Conservation (phyloP, 2,797 vertebrate species). For the Limnodromus scolopaceus region DNA sequence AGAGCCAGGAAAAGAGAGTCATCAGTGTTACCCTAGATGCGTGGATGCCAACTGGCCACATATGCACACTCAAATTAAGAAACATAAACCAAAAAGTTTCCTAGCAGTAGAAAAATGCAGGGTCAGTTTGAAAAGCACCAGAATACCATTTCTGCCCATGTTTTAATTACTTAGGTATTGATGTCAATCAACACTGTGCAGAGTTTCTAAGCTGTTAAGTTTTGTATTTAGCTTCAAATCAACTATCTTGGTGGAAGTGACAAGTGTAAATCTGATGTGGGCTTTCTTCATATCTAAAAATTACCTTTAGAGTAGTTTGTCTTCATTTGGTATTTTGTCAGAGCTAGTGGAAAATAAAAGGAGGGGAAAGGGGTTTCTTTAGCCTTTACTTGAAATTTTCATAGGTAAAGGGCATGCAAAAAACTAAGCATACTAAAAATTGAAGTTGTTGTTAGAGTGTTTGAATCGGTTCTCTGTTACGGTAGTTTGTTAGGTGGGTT, state of each 20-base stretch:
- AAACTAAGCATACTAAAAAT: not conserved
- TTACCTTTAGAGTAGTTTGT: not conserved
- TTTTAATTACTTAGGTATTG: not conserved
- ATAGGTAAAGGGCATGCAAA: not conserved
- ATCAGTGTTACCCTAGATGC: rapidly evolving
- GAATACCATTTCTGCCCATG: not conserved
- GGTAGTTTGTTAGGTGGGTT: not conserved
- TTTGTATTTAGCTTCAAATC: slow-evolving; percentile 7
- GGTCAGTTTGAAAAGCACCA: not conserved
- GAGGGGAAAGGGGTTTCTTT: not conserved
- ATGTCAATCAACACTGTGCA: not conserved
- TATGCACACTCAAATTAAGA: not conserved
- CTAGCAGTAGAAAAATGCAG: not conserved
- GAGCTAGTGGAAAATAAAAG: not conserved
- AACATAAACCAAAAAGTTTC: not conserved
- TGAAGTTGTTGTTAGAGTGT: not conserved
- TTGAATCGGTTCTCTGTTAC: not conserved
- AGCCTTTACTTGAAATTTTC: not conserved
- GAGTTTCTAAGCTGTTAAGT: not conserved
- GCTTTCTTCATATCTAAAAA: not conserved
- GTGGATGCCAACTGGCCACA: not conserved
- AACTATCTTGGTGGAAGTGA: not conserved
- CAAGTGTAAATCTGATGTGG: not conserved
- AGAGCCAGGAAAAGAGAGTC: not conserved
- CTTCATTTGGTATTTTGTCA: not conserved